Conservation (phyloP, 2,797 vertebrate genomes). For the Zenarchopterus dispar region DNA sequence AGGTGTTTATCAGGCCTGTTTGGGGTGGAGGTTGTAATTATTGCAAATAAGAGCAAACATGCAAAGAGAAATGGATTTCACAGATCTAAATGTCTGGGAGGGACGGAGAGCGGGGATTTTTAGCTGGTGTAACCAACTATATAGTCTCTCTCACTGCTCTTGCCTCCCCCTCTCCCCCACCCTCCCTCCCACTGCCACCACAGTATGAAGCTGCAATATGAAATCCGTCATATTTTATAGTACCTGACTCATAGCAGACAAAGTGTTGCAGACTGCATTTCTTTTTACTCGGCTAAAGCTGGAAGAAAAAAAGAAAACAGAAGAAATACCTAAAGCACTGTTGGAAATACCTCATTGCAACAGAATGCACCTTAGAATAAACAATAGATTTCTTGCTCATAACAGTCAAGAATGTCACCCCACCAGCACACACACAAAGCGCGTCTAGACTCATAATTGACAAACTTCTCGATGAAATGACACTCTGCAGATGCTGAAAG, state of each 20-base stretch:
- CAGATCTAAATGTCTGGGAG: conserved; percentile 83
- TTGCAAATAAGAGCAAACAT: conserved; percentile 84
- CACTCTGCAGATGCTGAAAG: conserved; percentile 43
- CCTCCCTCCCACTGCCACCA: neutral
- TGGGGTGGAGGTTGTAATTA: conserved; percentile 82
- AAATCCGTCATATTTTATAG: conserved; percentile 68
- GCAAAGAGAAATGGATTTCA: conserved; percentile 84
- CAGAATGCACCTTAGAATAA: conserved; percentile 47
- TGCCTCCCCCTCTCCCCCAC: neutral
- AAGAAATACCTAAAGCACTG: conserved; percentile 43
- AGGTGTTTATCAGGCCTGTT: conserved; percentile 77
- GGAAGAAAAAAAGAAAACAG: conserved; percentile 34
- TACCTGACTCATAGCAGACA: conserved; percentile 62
- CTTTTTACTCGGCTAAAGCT: conserved; percentile 46
- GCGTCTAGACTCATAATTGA: conserved; percentile 58
- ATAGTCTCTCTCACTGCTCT: neutral
- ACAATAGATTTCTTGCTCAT: conserved; percentile 58
- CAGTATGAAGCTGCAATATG: conserved; percentile 50
- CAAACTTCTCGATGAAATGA: conserved; percentile 63
- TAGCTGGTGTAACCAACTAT: conserved; percentile 50
- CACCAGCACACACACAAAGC: conserved; percentile 31
- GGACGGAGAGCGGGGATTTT: conserved; percentile 54
- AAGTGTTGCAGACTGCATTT: conserved; percentile 35
- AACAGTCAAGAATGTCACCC: conserved; percentile 46
- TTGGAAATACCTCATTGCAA: conserved; percentile 58